Base-by-base conservation (phyloP, 23 tunicate species). In the Ciona savignyi region DNA sequence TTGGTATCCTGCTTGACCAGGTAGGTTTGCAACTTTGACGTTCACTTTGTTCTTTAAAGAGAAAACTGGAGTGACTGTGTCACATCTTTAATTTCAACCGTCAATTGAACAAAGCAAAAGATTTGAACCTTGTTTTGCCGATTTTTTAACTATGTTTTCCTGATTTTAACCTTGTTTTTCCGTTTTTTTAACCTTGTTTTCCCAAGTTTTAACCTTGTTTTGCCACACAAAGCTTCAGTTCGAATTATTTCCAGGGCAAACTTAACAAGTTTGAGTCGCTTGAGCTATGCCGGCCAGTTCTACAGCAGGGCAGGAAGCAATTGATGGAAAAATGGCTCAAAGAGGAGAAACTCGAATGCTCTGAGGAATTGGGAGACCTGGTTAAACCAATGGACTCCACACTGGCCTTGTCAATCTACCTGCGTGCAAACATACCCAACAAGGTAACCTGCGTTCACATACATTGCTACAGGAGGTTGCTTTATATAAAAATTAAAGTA, bases 301-400 rank as follows among this genome's bases (percentile, higher is more conserved):
- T 95, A 20, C 92, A 85, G 34, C 99, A 95, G 78, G 93, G 93
- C 27, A 66, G 99, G 27, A 95, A 95, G 76, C 99, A 95, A 48
- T 62, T 95, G 74, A 95, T 95, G 78, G 99, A 95, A 66, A 95
- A 95, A 68, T 95, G 99, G 99, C 68, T 95, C 80, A 95, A 95
- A 35, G 99, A 95, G 23, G 99, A 95, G 67, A 95, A 95, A 48
- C 67, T 95, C 23, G 99, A 95, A 75, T 95, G 96, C 73, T 95
- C 99, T 1, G 99, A 95, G 73, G 99, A 95, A 66, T 84, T 95
- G 1, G 99, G 99, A 23, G 99, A 95, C 74, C 83, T 95, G 20
- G 99, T 95, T 49, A 95, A 95, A 51, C 96, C 93, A 2, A 66
- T 77, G 42, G 99, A 95, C 51, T 84, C 99, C 19, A 95, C 96